Evolutionary conservation across 2,113 vertebrate species (phyloP).

Genomic region (Falcunculus frontatus): DNA sequence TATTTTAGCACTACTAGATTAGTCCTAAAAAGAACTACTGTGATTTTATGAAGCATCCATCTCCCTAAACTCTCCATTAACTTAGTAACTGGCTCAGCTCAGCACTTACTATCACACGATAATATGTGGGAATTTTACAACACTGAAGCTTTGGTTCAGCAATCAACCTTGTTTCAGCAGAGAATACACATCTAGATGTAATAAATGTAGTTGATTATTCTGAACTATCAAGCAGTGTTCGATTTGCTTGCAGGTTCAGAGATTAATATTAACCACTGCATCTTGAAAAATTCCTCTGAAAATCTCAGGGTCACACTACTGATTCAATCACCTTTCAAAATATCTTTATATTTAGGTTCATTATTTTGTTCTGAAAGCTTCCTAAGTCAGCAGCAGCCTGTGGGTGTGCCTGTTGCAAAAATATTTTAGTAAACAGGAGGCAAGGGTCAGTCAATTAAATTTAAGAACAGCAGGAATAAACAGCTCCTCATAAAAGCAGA

Average conservation of each 20-base stretch:
- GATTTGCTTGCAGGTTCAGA: background rate
- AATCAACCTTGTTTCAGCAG: background rate
- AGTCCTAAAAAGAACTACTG: background rate
- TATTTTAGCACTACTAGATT: background rate
- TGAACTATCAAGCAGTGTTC: background rate
- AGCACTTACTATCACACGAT: background rate
- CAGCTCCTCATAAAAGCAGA: background rate
- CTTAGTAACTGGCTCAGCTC: background rate
- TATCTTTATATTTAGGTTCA: background rate
- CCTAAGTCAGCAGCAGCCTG: background rate
- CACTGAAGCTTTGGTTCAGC: background rate
- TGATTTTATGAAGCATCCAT: background rate
- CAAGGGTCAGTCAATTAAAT: background rate
- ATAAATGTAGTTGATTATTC: background rate
- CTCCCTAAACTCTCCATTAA: background rate
- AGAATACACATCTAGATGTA: background rate
- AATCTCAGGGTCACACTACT: background rate
- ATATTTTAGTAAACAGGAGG: background rate
- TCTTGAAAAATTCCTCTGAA: background rate
- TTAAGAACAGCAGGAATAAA: background rate
- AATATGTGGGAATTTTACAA: background rate
- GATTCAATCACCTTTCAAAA: background rate
- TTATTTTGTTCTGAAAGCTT: background rate
- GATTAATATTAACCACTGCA: background rate
- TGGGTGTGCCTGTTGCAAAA: background rate